Conservation (phyloP, 2,113 vertebrate genomes). For the Protomyctophum bolini region DNA sequence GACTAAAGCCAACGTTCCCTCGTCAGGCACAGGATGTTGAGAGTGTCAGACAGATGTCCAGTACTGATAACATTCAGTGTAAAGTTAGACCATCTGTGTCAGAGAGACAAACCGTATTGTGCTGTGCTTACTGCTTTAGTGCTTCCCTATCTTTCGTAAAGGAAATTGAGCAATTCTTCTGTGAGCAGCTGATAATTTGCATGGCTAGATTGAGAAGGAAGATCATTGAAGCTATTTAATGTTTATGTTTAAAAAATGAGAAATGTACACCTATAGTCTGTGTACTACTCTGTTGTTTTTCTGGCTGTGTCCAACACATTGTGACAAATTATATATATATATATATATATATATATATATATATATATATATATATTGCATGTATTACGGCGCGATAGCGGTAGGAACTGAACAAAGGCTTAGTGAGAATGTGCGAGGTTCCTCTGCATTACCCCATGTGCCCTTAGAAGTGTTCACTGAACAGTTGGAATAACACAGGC, state of each 20-base stretch:
- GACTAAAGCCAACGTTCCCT: constrained; percentile 36
- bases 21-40: constrained; percentile 49
- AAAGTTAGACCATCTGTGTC: constrained; percentile 50
- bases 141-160: constrained; percentile 51
- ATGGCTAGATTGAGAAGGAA: constrained; percentile 23
- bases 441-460: constrained; percentile 23
- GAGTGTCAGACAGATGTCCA: constrained; percentile 62
- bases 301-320: constrained; percentile 4
- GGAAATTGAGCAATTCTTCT: constrained; percentile 54
- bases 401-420: constrained; percentile 15
- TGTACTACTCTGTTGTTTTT: not conserved
- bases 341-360: too few relatives aligned
- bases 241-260: constrained; percentile 40
- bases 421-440: constrained; percentile 40
- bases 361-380: too few relatives aligned
- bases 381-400: constrained; percentile 9
- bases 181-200: constrained; percentile 31
- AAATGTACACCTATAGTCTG: constrained; percentile 28
- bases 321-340: constrained; percentile 14
- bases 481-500: constrained; percentile 68
- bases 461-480: constrained; percentile 51
- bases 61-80: constrained; percentile 65
- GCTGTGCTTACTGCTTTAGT: constrained; percentile 14
- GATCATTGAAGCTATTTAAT: constrained; percentile 39
- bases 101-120: constrained; percentile 62